Base-by-base conservation (phyloP, 2,888 invertebrate species). In the Pheosia tremula region DNA sequence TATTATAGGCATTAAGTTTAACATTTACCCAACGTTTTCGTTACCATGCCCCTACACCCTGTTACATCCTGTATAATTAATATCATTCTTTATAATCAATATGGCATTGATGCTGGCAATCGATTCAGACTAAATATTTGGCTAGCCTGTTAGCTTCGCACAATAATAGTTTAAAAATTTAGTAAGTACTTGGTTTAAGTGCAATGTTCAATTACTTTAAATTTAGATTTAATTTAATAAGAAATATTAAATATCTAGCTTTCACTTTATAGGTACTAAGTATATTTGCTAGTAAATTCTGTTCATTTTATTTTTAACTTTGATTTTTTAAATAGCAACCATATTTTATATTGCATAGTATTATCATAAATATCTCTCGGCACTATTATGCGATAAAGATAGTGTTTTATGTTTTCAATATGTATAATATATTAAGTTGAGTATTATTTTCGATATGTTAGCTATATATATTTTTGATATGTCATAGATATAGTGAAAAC, bases 231-330 rank as follows among this genome's bases (percentile, higher is more conserved):
- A 47, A 41, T 7, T n/a, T n/a, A 1, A 4, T 24, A 24, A 24
- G 0, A 24, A 1, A 24, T 24, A 5, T 47, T 47, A 47, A n/a
- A 9, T 9, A 1, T 49, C 57, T 52, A 60, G 62, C 24, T 24
- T 24, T 24, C 24, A 24, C 62, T 64, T 60, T 63, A 70, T 67
- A 81, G 74, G 77, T 80, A 78, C 78, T 77, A n/a, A n/a, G n/a
- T n/a, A 77, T 60, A 72, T 74, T 70, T 67, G 72, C 69, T 69
- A 69, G 68, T 66, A 53, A 61, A 54, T 64, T 49, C 24, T 24
- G 24, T 10, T n/a, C 47, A 56, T 63, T 41, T n/a, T 5, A n/a
- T 54, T 59, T 50, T 24, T 50, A 50, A 8, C 24, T 50, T 50
- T 24, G 24, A 13, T 8, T 43, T 24, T 24, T 24, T 24, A 24